A percentile compares a stretch with the other conserved stretches of the same genome.
Evolutionary conservation across 2,888 invertebrate species (phyloP).

Genomic region (Chaetogeoica ovagalla): DNA sequence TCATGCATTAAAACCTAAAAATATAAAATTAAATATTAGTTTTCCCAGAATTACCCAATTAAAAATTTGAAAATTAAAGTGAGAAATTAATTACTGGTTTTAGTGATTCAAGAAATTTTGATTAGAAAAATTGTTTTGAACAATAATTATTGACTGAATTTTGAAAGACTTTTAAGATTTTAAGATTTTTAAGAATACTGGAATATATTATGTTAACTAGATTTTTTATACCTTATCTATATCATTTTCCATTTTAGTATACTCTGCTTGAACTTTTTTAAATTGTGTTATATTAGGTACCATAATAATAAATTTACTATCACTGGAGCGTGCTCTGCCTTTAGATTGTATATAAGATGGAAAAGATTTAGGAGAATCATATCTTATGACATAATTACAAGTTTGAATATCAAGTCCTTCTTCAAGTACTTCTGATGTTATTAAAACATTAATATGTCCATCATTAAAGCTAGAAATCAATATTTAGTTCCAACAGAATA

Average conservation of each 20-base stretch:
- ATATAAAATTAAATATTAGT: neutral
- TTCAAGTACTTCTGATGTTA: slow-evolving; percentile 81
- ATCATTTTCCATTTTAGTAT: slow-evolving; percentile 54
- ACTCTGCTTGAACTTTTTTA: slow-evolving; percentile 45
- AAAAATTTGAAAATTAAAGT: too few species aligned
- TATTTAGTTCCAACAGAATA: slow-evolving; percentile 19
- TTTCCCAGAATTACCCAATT: neutral
- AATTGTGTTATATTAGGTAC: slow-evolving; percentile 18
- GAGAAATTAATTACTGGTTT: too few species aligned
- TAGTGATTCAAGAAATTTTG: too few species aligned
- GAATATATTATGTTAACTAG: too few species aligned
- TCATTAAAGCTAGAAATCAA: slow-evolving; percentile 62
- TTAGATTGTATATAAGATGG: slow-evolving; percentile 87
- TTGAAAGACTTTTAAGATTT: too few species aligned
- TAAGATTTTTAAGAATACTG: too few species aligned
- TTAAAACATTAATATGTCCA: slow-evolving; percentile 68
- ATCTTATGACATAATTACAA: slow-evolving; percentile 79
- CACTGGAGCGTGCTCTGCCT: slow-evolving; percentile 76
- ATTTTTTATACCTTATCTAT: slow-evolving; percentile 60
- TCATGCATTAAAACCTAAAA: slow-evolving; percentile 22
- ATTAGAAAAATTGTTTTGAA: too few species aligned
- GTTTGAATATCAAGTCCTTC: slow-evolving; percentile 86
- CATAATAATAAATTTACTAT: slow-evolving; percentile 63
- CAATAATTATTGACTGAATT: too few species aligned
- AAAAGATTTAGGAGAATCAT: slow-evolving; percentile 72